Base-by-base conservation (phyloP, 1,140 invertebrate species). In the Helicoverpa zea region DNA sequence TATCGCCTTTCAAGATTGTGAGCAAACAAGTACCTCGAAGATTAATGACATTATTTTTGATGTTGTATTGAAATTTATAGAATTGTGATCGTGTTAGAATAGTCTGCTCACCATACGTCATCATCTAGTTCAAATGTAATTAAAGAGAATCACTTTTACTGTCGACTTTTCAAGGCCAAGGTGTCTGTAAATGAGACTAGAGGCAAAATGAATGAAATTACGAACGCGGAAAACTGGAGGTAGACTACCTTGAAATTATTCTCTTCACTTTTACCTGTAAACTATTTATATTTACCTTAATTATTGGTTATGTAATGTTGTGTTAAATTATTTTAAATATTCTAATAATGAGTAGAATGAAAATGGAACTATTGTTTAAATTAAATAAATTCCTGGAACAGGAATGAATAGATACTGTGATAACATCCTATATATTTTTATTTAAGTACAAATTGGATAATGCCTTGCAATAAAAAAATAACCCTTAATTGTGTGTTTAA, bases 401-500 rank as follows among this genome's bases (percentile, higher is more conserved):
- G 72, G 72, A 59, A 16, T 61, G 18, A 18, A 16, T 74, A 59
- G 43, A 58, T 70, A 66, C 75, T 81, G 75, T 73, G 74, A 78
- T 81, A 81, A 58, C 64, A 51, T 29, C n/a, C 51, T 70, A 47
- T 80, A 56, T 64, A 73, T 73, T 70, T 70, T 5, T 47, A 51
- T 51, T 68, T 84, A 73, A 68, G 47, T 83, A 78, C 61, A 83
- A 63, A 78, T 66, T 64, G 59, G 68, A 43, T 16, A 66, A 35
- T 78, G 30, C n/a, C 29, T 47, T 51, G 56, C 35, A 76, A 76
- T 76, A 63, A 76, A 76, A 63, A 13, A 43, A 43, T 43, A 43
- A 43, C 35, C 35, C 5, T 43, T 43, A 9, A 43, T 43, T 5
- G 5, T 9, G 35, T 43, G 3, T 43, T 43, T 43, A 3, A 5